Conservation (phyloP, 2,797 vertebrate species). For the Nyctalus aviator region DNA sequence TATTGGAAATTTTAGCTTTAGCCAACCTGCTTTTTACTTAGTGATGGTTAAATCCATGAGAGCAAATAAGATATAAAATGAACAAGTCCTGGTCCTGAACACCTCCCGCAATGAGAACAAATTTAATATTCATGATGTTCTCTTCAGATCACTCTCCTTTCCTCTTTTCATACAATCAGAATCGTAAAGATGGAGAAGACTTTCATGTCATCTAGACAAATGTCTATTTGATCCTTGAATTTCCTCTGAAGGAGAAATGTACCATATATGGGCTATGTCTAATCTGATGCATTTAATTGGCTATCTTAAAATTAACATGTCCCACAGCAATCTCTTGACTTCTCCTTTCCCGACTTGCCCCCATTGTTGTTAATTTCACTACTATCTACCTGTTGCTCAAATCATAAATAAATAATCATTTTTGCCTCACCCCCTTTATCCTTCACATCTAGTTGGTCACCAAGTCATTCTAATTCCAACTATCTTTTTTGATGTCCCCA, state of each 20-base stretch:
- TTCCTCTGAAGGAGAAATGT: background rate
- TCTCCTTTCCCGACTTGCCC: background rate
- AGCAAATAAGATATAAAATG: background rate
- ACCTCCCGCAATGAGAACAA: background rate
- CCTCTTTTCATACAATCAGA: background rate
- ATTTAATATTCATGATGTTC: background rate
- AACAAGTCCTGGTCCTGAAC: background rate
- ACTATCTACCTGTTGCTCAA: background rate
- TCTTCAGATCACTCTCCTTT: background rate
- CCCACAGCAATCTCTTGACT: background rate
- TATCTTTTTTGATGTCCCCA: background rate
- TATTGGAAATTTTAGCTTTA: slow-evolving; percentile 25
- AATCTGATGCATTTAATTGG: background rate
- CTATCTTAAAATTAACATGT: background rate
- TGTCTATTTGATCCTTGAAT: background rate
- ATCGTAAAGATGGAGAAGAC: background rate
- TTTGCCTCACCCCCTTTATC: background rate
- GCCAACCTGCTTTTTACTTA: background rate
- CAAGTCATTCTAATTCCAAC: background rate
- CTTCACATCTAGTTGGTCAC: background rate
- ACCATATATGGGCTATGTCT: background rate
- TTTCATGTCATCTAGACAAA: background rate
- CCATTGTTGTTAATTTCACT: background rate
- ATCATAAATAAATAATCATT: background rate
- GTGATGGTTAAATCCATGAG: background rate